Conservation (phyloP, 2,888 invertebrate species). For the Troides oblongomaculatus region DNA sequence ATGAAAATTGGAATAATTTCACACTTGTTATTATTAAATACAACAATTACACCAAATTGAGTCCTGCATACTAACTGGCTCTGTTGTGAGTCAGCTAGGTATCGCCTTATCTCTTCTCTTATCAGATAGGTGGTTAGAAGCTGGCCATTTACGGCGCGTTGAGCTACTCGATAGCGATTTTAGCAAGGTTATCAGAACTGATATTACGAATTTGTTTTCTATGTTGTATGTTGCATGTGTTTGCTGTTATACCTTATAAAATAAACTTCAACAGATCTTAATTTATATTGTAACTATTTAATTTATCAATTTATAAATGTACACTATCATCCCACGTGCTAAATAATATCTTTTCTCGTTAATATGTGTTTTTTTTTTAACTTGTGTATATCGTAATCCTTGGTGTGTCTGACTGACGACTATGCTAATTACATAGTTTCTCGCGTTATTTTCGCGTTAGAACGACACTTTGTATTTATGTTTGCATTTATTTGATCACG, state of each 20-base stretch:
- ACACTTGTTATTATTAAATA: background rate
- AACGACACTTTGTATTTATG: slow-evolving; percentile 41
- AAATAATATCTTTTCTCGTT: background rate
- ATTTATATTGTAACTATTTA: background rate
- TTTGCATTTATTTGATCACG: slow-evolving; percentile 35
- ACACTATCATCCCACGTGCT: background rate
- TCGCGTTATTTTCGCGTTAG: slow-evolving; percentile 36
- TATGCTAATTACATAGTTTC: slow-evolving; percentile 44
- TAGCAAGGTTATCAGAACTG: slow-evolving; percentile 46
- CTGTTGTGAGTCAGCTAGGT: slow-evolving; percentile 62
- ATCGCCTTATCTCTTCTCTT: slow-evolving; percentile 66
- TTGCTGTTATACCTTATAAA: background rate
- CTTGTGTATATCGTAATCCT: slow-evolving; percentile 32
- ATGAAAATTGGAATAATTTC: background rate
- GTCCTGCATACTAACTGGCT: slow-evolving; percentile 12
- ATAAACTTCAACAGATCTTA: background rate
- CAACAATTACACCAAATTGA: slow-evolving; percentile 8
- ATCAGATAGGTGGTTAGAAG: slow-evolving; percentile 62
- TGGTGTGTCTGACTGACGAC: slow-evolving; percentile 45
- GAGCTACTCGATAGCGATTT: slow-evolving; percentile 41
- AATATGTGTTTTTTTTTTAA: background rate
- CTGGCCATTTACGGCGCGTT: slow-evolving; percentile 37
- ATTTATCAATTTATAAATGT: background rate
- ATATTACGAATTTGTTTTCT: slow-evolving; percentile 33
- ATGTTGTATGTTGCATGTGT: background rate